These are phyloP conservation scores for Drosophila prosaltans DNA, from an alignment of 1,140 invertebrate species.

Conservation along the genomic window DNA sequence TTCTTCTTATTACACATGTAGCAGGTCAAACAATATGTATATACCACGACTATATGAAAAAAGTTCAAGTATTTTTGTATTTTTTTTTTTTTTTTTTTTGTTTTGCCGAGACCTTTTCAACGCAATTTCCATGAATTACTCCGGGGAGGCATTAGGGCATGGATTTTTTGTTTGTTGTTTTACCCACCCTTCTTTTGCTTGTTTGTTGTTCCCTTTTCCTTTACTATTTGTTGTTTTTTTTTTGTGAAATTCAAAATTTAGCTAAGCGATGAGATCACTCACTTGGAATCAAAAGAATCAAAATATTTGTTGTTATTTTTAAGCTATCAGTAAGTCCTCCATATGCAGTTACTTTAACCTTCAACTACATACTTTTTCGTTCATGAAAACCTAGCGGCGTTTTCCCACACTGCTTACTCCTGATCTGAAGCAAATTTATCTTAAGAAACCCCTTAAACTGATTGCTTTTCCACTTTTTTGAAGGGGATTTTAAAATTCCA, in stretches of 20 bases:
- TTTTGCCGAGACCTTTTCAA: slow-evolving; percentile 62
- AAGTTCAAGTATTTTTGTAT: slow-evolving; percentile 3
- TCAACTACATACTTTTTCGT: too few species aligned
- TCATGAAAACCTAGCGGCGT: too few species aligned
- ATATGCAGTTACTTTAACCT: too few species aligned
- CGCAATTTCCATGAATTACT: slow-evolving; percentile 68
- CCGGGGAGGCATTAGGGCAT: slow-evolving; percentile 58
- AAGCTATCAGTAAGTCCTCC: too few species aligned
- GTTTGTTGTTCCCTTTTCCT: not conserved
- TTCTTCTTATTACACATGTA: slow-evolving; percentile 44
- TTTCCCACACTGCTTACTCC: too few species aligned
- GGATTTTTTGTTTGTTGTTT: slow-evolving; percentile 21
- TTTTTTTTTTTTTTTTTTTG: not conserved
- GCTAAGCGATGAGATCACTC: slow-evolving; percentile 14
- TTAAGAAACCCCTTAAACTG: not conserved
- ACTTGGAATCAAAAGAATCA: not conserved
- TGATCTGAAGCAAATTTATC: not conserved
- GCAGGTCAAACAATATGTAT: not conserved
- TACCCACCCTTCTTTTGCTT: not conserved
- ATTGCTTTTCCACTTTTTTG: not conserved
- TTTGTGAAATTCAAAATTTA: not conserved
- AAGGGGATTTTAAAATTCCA: slow-evolving; percentile 60
- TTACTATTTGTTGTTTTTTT: too few species aligned
- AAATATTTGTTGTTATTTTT: too few species aligned
- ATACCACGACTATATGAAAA: not conserved